Percentiles rank a stretch among this genome's conserved stretches.
Evolutionary conservation across 1,140 invertebrate genomes (phyloP).

Genomic region (Sycobia sp.): DNA sequence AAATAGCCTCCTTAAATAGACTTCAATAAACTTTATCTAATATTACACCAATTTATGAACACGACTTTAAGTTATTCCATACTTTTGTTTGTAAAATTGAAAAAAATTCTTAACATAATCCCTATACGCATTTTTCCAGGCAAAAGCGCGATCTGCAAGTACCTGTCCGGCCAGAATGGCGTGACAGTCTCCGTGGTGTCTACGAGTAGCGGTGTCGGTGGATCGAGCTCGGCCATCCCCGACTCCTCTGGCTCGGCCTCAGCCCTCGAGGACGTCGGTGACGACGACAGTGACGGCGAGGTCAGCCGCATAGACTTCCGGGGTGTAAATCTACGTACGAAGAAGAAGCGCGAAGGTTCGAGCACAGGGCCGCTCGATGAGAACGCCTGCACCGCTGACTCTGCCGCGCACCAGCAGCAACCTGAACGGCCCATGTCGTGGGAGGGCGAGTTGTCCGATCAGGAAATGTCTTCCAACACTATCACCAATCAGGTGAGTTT

Average conservation of each 20-base stretch:
- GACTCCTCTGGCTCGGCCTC: conserved; percentile 19
- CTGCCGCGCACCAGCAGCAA: conserved; percentile 53
- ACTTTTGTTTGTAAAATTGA: too few relatives aligned
- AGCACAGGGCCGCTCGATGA: conserved; percentile 42
- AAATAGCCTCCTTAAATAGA: too few relatives aligned
- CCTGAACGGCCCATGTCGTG: conserved; percentile 84
- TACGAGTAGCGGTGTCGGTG: not conserved
- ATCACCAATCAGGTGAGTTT: conserved; percentile 55
- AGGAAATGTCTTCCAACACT: conserved; percentile 66
- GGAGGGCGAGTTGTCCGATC: conserved; percentile 87
- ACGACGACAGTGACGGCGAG: conserved; percentile 62
- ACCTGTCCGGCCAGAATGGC: conserved; percentile 57
- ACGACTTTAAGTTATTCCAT: too few relatives aligned
- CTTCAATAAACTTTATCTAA: too few relatives aligned
- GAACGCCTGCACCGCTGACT: conserved; percentile 48
- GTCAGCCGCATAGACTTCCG: conserved; percentile 66
- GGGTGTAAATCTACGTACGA: conserved; percentile 63
- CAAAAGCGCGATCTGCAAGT: conserved; percentile 59
- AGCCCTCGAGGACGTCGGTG: conserved; percentile 39
- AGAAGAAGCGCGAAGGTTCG: conserved; percentile 59
- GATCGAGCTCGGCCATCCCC: conserved; percentile 18
- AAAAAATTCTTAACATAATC: too few relatives aligned
- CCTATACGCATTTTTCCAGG: too few relatives aligned
- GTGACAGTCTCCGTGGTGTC: conserved; percentile 60
- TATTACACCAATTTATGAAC: too few relatives aligned